Conservation (phyloP, 2,888 invertebrate genomes). For the Agrochola lychnidis region DNA sequence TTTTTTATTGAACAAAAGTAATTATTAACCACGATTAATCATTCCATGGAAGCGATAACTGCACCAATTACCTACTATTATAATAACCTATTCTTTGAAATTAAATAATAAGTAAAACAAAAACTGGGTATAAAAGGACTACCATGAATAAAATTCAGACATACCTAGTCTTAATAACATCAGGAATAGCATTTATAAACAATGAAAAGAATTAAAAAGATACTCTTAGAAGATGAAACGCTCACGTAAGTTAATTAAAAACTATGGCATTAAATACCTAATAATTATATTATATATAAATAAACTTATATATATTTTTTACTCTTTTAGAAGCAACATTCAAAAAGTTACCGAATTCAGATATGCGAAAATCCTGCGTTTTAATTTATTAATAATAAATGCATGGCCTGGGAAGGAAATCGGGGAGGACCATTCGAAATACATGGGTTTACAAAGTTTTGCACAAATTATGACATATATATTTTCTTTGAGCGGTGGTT, state of each 20-base stretch:
- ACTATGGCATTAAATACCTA: background rate
- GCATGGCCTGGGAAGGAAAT: conserved; percentile 42
- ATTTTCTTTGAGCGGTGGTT: background rate
- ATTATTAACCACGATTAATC: background rate
- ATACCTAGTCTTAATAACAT: background rate
- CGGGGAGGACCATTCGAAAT: conserved; percentile 10
- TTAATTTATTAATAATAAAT: background rate
- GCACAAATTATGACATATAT: fast-evolving
- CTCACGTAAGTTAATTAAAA: conserved; percentile 18
- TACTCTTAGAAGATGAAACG: background rate
- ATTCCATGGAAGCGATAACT: background rate
- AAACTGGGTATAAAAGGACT: conserved; percentile 13
- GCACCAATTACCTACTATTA: conserved; percentile 14
- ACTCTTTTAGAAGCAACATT: conserved; percentile 21
- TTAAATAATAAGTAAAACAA: background rate
- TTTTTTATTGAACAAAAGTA: background rate
- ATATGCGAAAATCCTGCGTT: conserved; percentile 25
- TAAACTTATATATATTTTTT: background rate
- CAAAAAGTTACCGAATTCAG: conserved; percentile 15
- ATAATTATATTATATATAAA: background rate
- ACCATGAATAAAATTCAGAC: background rate
- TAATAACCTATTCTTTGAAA: background rate
- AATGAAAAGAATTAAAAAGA: conserved; percentile 20
- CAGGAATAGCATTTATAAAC: background rate
- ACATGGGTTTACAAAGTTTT: background rate